phyloP scores from a whole-genome alignment of 2,113 vertebrate genomes.

The Glaucidium brasilianum region DNA sequence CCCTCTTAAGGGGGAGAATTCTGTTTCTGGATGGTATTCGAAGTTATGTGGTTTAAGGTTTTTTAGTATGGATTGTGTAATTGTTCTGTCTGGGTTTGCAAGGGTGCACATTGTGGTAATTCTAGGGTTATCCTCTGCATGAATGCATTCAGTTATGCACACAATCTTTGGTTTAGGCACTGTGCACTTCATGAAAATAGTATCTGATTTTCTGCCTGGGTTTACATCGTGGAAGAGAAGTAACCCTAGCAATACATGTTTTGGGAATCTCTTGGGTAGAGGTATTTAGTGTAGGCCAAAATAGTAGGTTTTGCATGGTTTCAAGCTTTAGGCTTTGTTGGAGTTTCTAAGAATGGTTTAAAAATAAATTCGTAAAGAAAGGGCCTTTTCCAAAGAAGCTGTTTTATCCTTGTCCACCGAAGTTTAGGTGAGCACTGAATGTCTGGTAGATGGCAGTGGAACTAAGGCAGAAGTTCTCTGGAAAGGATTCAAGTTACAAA shows the following conservation, averaged over 20 bases:
- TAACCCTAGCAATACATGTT: neutral
- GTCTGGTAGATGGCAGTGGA: neutral
- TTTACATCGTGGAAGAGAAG: accelerated
- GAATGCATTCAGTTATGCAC: neutral
- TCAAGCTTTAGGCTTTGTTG: neutral
- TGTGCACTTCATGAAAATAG: neutral
- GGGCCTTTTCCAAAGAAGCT: neutral
- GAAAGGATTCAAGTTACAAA: neutral
- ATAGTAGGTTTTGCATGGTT: neutral
- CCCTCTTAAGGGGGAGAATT: neutral
- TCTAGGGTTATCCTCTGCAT: neutral
- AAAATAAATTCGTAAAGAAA: neutral
- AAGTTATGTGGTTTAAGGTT: neutral
- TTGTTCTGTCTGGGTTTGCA: neutral
- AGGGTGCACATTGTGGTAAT: neutral
- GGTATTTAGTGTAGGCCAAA: neutral
- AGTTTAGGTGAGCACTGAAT: neutral
- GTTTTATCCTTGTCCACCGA: neutral
- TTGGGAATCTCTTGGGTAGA: neutral
- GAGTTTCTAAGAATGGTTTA: neutral
- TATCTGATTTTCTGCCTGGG: neutral
- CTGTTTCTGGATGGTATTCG: neutral
- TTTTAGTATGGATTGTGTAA: neutral
- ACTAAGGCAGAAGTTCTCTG: neutral
- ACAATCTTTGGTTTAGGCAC: neutral